Evolutionary conservation across 2,888 invertebrate species (phyloP), one percentile per base, ranked within the genome.

Genomic region (Calameuta filiformis): DNA sequence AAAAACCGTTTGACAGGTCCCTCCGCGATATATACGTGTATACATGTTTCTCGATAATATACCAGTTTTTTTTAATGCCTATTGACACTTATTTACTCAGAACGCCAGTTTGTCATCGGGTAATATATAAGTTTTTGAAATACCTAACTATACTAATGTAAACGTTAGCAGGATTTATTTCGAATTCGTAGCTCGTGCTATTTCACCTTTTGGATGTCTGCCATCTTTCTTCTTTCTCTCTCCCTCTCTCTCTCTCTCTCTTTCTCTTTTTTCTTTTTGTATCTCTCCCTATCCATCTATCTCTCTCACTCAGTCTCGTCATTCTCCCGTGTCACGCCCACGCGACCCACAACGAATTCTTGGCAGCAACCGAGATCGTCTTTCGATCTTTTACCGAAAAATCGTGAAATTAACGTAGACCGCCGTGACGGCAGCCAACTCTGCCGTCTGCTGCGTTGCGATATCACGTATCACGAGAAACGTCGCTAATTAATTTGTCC

Each of bases 121-220:
- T 40, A 40, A 40, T 40, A 40, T 40, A 15, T 40, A 37, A 37
- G 40, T 40, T 40, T 40, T 40, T 40, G 15, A 40, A 40, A 40
- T 40, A 40, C 15, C 40, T 15, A 15, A 40, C 40, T 40, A 33
- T 33, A 33, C 69, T 30, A 23, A 33, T 23, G 69, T n/a, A 23
- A 33, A 69, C 33, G 33, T 69, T 69, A 69, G 12, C 31, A 69
- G 69, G 69, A 69, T 69, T 69, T 69, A 69, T 69, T 33, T 30
- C 69, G 69, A 69, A 69, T 30, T 33, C 74, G 77, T 40, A 68
- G 75, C 76, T 78, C 77, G 77, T 77, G 79, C 79, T 81, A 82
- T 81, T 81, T 79, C 79, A 83, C 78, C 76, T 81, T 78, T 80
- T 83, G 83, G 84, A 84, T 76, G 74, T 76, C 40, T 83, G 83